phyloP scores from a whole-genome alignment of 1,140 invertebrate species.

The Charaxes varanes region DNA sequence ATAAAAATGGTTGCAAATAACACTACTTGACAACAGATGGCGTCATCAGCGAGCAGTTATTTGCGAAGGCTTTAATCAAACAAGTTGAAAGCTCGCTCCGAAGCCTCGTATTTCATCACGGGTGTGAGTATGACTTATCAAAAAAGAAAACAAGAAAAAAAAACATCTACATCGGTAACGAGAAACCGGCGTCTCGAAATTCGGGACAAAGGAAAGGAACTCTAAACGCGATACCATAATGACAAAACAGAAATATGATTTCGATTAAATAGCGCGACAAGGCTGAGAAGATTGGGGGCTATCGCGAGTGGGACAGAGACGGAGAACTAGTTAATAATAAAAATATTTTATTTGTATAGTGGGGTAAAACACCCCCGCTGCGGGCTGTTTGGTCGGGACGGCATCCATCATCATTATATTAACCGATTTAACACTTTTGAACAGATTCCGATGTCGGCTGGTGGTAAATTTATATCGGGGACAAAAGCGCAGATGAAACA shows the following conservation, averaged over 20 bases:
- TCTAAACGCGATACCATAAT: constrained; percentile 70
- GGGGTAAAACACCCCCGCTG: constrained; percentile 73
- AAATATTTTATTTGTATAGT: constrained; percentile 74
- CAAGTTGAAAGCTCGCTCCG: constrained; percentile 32
- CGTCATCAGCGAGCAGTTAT: constrained; percentile 24
- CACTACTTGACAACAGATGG: constrained; percentile 60
- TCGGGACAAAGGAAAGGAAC: constrained; percentile 68
- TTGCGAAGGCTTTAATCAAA: constrained; percentile 28
- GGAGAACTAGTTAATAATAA: constrained; percentile 66
- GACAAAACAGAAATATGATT: constrained; percentile 74
- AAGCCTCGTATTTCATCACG: constrained; percentile 48
- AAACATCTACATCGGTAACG: constrained; percentile 57
- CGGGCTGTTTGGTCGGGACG: constrained; percentile 63
- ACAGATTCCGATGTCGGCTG: constrained; percentile 64
- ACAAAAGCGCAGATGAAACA: constrained; percentile 46
- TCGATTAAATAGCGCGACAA: constrained; percentile 65
- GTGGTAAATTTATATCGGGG: constrained; percentile 50
- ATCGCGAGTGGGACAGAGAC: constrained; percentile 38
- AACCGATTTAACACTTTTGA: constrained; percentile 74
- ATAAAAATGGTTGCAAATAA: constrained; percentile 32
- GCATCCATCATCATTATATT: constrained; percentile 74
- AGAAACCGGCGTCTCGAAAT: constrained; percentile 64
- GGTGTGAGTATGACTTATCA: constrained; percentile 37
- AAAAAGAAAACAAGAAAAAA: constrained; percentile 53
- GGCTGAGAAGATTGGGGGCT: constrained; percentile 30